A percentile compares a stretch with the other conserved stretches of the same genome.
Evolutionary conservation across 2,113 vertebrate genomes (phyloP).

Genomic region (Neoarius graeffei): DNA sequence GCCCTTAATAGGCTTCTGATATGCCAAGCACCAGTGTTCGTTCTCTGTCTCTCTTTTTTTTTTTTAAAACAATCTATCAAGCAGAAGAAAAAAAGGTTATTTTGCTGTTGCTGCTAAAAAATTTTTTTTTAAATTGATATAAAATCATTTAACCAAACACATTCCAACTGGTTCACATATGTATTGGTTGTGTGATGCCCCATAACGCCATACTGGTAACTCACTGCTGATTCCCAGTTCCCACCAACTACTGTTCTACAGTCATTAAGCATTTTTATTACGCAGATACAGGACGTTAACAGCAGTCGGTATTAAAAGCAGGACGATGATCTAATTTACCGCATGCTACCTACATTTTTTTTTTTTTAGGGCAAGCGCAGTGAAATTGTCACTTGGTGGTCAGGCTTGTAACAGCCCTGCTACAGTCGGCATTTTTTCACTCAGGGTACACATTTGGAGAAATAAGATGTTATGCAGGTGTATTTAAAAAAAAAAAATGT

Average conservation of each 20-base stretch:
- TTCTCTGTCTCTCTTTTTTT: background rate
- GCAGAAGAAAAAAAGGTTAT: background rate
- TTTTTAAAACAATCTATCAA: background rate
- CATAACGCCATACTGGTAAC: background rate
- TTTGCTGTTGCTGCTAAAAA: background rate
- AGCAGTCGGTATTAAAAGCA: background rate
- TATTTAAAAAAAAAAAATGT: no score
- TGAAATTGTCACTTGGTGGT: background rate
- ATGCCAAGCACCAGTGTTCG: background rate
- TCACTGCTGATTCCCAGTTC: background rate
- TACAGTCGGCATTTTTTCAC: no score
- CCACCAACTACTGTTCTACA: background rate
- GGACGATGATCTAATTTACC: background rate
- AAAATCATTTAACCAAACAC: background rate
- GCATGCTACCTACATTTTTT: background rate
- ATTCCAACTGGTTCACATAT: background rate
- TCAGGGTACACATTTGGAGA: no score
- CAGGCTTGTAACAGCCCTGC: no score
- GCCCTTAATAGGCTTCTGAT: background rate
- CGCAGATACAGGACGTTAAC: background rate
- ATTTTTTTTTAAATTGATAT: background rate
- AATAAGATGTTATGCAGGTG: no score
- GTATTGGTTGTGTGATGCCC: background rate
- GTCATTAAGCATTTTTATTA: background rate
- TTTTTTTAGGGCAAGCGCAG: background rate